Evolutionary conservation across 1,140 invertebrate species (phyloP).

Genomic region (Polyergus mexicanus): DNA sequence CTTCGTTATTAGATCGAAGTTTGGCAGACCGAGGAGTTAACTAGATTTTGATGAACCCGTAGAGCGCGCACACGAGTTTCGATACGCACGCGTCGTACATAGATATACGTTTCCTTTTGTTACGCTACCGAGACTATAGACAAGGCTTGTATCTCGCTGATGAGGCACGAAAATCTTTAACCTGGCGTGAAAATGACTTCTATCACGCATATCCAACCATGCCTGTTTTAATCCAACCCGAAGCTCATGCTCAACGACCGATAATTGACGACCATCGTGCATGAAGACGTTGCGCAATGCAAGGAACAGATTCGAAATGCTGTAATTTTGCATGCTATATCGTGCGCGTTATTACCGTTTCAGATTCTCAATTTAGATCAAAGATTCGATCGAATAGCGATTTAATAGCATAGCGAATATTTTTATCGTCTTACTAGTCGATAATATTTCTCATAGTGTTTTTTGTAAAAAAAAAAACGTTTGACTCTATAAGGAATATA

Average conservation of each 20-base stretch:
- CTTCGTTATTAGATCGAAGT: constrained; percentile 83
- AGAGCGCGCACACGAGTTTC: constrained; percentile 41
- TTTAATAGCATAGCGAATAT: not conserved
- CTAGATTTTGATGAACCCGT: constrained; percentile 76
- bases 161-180: constrained; percentile 43
- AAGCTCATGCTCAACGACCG: constrained; percentile 35
- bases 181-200: constrained; percentile 61
- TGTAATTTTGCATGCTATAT: not conserved
- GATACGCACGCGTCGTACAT: not conserved
- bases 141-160: not conserved
- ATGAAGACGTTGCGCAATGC: constrained; percentile 55
- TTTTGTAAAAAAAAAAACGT: not conserved
- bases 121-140: constrained; percentile 10
- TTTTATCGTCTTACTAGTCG: not conserved
- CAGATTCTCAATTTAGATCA: not conserved
- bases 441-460: not conserved
- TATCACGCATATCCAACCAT: constrained; percentile 58
- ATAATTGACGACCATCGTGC: constrained; percentile 58
- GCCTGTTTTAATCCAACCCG: constrained; percentile 47
- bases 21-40: constrained; percentile 79
- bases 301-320: not conserved
- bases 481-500: not conserved
- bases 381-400: not conserved
- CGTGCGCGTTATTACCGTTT: constrained; percentile 6
- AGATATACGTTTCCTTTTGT: constrained; percentile 21